Base-by-base conservation (phyloP, 2,113 vertebrate species). In the Toxotes jaculatrix region DNA sequence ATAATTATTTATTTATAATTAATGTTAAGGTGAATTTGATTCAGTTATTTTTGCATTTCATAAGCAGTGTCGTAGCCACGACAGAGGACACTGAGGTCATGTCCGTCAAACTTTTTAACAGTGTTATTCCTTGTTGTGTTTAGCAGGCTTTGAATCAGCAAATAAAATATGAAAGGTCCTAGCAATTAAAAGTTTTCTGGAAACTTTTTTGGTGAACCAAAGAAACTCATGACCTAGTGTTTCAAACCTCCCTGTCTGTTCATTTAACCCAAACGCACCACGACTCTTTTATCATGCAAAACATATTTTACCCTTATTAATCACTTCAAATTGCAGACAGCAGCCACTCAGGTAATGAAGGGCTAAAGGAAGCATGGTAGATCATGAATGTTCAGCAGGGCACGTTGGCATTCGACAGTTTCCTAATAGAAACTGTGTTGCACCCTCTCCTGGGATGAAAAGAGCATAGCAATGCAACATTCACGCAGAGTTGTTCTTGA, bases 361-460 rank as follows among this genome's bases (percentile, higher is more conserved):
- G 43, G 12, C 69, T 60, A 3, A 36, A 63, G 11, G 34, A 62
- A 61, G 12, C 36, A 63, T 51, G 12, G 4, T 47, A 74, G 17
- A 31, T 27, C 14, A 31, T 38, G 21, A 38, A 13, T 47, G 31
- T 59, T 51, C 14, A 51, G 51, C 43, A 71, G 42, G 43, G 32
- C 16, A 66, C 65, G 14, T 4, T 62, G 47, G 59, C 49, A 31
- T n/a, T 7, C 59, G 10, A n/a, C 4, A 57, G 10, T 45, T 43
- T 61, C n/a, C 16, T 14, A 36, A 64, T n/a, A 49, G 19, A 88
- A 80, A 88, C 34, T 59, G n/a, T 82, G 51, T 89, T 87, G 90
- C 91, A 84, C 93, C 94, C 92, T 92, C 94, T 95, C 80, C 82
- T 93, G 93, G 85, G 62, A 76, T 13, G 77, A 80, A 79, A 38